A percentile compares a stretch with the other conserved stretches of the same genome.
These are phyloP conservation scores for Bubalus kerabau DNA, from an alignment of 2,113 vertebrate genomes.

Conservation along the genomic window DNA sequence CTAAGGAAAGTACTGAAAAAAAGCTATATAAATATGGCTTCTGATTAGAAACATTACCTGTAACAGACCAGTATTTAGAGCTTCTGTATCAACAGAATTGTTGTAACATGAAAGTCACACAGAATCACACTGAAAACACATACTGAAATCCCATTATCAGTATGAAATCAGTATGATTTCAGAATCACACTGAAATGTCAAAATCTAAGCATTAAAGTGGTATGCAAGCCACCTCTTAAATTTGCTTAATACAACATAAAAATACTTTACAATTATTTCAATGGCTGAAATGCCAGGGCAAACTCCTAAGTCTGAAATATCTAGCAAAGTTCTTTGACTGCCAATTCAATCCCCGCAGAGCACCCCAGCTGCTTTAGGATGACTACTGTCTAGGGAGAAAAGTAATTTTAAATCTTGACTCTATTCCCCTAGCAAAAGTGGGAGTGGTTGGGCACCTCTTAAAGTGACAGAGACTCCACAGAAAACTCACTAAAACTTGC, in stretches of 20 bases:
- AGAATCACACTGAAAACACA: not conserved
- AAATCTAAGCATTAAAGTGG: not conserved
- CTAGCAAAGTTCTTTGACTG: not conserved
- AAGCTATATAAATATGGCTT: not conserved
- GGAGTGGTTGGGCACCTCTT: not conserved
- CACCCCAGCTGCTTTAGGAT: not conserved
- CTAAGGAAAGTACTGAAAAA: not conserved
- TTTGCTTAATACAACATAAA: not conserved
- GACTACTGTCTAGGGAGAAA: not conserved
- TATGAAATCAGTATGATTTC: not conserved
- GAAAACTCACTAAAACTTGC: not conserved
- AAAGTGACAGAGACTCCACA: not conserved
- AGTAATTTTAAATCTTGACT: not conserved
- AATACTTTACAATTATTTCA: not conserved
- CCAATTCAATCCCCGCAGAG: not conserved
- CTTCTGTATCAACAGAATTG: not conserved
- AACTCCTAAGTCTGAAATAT: not conserved
- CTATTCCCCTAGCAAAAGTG: not conserved
- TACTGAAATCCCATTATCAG: not conserved
- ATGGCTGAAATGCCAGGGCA: not conserved
- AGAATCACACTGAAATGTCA: not conserved
- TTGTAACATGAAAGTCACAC: not conserved
- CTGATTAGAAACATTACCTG: not conserved
- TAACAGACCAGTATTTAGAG: not conserved
- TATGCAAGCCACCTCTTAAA: not conserved